A percentile compares a stretch with the other conserved stretches of the same genome.
Evolutionary conservation across 2,113 vertebrate genomes (phyloP).

Genomic region (Narcine bancroftii): DNA sequence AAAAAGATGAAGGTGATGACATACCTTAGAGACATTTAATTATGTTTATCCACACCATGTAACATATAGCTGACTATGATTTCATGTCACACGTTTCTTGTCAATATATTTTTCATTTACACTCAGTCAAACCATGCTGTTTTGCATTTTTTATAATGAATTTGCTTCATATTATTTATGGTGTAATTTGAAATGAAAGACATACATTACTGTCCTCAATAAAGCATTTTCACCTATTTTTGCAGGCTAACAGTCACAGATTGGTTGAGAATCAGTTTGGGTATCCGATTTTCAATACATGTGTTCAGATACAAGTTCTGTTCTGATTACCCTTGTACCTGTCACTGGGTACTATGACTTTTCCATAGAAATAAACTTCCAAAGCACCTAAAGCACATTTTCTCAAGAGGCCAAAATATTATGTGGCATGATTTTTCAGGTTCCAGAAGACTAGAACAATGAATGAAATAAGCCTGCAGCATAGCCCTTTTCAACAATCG

Average conservation of each 20-base stretch:
- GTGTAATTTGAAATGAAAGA: not conserved
- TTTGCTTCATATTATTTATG: too few species aligned
- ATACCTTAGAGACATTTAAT: not conserved
- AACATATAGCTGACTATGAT: not conserved
- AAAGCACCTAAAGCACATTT: too few species aligned
- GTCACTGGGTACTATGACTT: not conserved
- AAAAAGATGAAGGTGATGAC: not conserved
- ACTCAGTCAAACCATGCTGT: not conserved
- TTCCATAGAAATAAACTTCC: too few species aligned
- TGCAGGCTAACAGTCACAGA: not conserved
- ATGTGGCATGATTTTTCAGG: too few species aligned
- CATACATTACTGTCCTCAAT: not conserved
- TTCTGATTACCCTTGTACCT: not conserved
- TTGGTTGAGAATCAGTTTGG: not conserved
- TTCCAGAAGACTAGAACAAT: too few species aligned
- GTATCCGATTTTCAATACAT: not conserved
- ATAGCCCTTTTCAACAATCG: too few species aligned
- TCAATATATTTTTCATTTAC: not conserved
- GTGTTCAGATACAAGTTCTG: not conserved
- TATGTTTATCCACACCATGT: not conserved
- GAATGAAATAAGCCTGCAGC: too few species aligned
- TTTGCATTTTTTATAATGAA: too few species aligned
- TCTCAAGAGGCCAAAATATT: too few species aligned
- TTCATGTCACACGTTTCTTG: not conserved
- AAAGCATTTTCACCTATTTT: too few species aligned